Conservation (phyloP, 2,113 vertebrate genomes). For the Mixornis gularis region DNA sequence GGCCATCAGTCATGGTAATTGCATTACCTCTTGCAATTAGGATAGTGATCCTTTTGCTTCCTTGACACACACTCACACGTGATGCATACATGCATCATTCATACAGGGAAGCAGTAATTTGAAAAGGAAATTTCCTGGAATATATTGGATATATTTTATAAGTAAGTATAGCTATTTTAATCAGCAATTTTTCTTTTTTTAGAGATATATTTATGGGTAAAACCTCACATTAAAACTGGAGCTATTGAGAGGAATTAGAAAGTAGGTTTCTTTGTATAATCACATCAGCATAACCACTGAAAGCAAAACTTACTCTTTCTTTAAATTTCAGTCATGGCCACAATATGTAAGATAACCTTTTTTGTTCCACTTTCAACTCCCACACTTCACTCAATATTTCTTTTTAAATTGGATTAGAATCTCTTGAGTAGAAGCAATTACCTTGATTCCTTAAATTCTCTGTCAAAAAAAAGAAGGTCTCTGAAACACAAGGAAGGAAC, state of each 20-base stretch:
- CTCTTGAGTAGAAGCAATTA: constrained; percentile 13
- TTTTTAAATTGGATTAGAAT: constrained; percentile 17
- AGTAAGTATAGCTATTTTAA: not conserved
- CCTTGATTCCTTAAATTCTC: constrained; percentile 4
- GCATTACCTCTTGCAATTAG: not conserved
- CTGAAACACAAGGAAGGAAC: not conserved
- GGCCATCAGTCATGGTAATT: not conserved
- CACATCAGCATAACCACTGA: not conserved
- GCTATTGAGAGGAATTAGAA: not conserved
- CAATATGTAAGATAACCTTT: not conserved
- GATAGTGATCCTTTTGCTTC: not conserved
- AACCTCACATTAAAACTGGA: not conserved
- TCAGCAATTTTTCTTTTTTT: not conserved
- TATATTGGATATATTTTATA: not conserved
- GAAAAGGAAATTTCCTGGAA: not conserved
- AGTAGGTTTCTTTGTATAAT: not conserved
- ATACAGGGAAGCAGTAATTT: not conserved
- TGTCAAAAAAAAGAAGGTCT: not conserved
- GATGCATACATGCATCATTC: not conserved
- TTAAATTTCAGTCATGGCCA: not conserved
- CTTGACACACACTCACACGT: not conserved
- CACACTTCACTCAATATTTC: not conserved
- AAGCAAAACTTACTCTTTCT: not conserved
- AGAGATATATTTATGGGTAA: not conserved
- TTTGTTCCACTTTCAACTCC: not conserved